These are phyloP conservation scores for Brachyptera risi DNA, from an alignment of 2,888 invertebrate genomes.

Conservation along the genomic window DNA sequence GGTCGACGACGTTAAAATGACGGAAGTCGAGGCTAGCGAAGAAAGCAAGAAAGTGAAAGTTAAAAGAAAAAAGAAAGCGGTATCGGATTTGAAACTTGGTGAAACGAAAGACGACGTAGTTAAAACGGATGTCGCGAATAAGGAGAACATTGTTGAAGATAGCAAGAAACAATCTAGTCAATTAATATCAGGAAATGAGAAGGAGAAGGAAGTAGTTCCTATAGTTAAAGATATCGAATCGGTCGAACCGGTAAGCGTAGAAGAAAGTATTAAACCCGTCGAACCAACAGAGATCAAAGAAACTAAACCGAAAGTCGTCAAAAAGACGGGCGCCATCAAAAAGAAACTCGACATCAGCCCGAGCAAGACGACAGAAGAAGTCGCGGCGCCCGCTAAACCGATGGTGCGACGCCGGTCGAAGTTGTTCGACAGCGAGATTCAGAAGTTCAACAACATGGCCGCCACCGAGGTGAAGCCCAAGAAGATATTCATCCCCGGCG, in stretches of 20 bases:
- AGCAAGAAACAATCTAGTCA: too few relatives aligned
- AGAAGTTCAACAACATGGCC: constrained; percentile 59
- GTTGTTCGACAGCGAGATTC: constrained; percentile 59
- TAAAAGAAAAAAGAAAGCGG: constrained; percentile 43
- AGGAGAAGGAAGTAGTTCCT: constrained; percentile 24
- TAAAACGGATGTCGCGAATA: constrained; percentile 34
- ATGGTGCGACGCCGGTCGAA: constrained; percentile 61
- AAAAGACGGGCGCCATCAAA: constrained; percentile 11
- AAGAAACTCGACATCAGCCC: constrained; percentile 26
- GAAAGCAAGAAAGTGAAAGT: constrained; percentile 42
- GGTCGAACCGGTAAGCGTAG: not conserved
- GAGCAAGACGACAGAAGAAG: constrained; percentile 3
- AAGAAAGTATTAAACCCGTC: constrained; percentile 7
- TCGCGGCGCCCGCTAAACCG: constrained; percentile 46
- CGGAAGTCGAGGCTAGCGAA: constrained; percentile 13
- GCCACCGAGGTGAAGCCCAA: constrained; percentile 58
- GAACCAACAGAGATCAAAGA: not conserved
- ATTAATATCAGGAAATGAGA: too few relatives aligned
- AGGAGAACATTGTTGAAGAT: constrained; percentile 27
- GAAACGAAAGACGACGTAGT: constrained; percentile 38
- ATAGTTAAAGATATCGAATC: constrained; percentile 32
- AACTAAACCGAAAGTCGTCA: not conserved
- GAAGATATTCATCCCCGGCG: constrained; percentile 72
- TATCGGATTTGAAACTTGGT: constrained; percentile 38
- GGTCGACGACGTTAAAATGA: constrained; percentile 31